Base-by-base conservation (phyloP, 2,888 invertebrate genomes). In the Polyommatus icarus region DNA sequence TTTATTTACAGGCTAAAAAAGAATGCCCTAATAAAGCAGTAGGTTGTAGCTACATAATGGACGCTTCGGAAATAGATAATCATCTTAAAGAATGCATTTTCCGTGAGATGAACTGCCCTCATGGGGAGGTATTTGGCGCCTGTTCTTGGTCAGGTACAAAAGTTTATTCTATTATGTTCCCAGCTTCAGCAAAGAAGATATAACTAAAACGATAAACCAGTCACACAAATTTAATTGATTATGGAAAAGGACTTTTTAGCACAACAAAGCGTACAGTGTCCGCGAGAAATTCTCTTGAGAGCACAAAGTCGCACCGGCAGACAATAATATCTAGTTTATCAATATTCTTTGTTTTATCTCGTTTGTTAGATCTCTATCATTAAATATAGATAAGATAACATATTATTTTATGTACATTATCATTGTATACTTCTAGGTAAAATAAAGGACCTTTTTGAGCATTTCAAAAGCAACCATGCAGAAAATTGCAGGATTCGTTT, bases 61-160 rank as follows among this genome's bases (percentile, higher is more conserved):
- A 82, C 24, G 78, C 84, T 1, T 76, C 67, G 10, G 87, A 89
- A 1, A 67, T 90, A 32, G 89, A 91, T 4, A 88, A 90, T 7
- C 93, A 93, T 82, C 82, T 91, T 12, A 91, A 90, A 79, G 92
- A 93, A 81, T 93, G 93, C 80, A 91, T 92, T 75, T 93, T 90
- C 82, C 87, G 93, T 46, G 86, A 86, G 59, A 90, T 93, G 88
- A 86, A 87, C 1, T 93, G 93, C 80, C 93, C 93, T 0, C 83
- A 91, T 18, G 90, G 91, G 0, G 82, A 83, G 29, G 89, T 90
- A 12, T 91, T 92, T 79, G 92, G 93, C 6, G 88, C 86, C 80
- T 93, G 93, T 84, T 91, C 90, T 36, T 93, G 93, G 93, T 87
- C 84, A 79, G 93, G 93, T 93, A 85, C 83, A 83, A 78, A 67